A percentile compares a stretch with the other conserved stretches of the same genome.
Evolutionary conservation across 2,888 invertebrate genomes (phyloP).

Genomic region (Aquatica leii): DNA sequence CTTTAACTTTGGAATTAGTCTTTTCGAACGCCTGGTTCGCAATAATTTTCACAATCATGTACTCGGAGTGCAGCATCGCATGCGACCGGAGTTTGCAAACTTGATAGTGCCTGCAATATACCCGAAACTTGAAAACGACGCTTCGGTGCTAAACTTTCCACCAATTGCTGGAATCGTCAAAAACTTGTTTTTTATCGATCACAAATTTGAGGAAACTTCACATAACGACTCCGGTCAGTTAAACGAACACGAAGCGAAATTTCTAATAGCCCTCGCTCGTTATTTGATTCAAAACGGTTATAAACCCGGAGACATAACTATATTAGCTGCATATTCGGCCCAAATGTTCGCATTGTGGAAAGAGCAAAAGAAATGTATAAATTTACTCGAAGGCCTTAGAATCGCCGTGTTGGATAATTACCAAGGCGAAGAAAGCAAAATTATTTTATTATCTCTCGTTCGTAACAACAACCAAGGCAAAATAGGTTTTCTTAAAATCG

Average conservation of each 20-base stretch:
- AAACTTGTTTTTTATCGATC: constrained; percentile 1
- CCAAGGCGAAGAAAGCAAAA: constrained; percentile 82
- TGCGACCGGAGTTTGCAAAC: constrained; percentile 74
- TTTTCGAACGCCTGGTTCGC: constrained; percentile 82
- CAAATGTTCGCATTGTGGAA: constrained; percentile 69
- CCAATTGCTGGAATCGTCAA: background rate
- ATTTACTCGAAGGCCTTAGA: constrained; percentile 60
- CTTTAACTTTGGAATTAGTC: constrained; percentile 76
- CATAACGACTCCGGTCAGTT: background rate
- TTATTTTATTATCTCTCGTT: constrained; percentile 79
- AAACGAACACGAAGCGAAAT: constrained; percentile 37
- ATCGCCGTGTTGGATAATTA: constrained; percentile 79
- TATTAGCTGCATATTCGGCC: constrained; percentile 76
- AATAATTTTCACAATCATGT: too few species aligned
- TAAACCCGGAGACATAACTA: constrained; percentile 69
- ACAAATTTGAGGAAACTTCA: background rate
- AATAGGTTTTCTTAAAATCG: constrained; percentile 75
- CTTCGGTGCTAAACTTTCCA: constrained; percentile 65
- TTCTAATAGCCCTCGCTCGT: constrained; percentile 59
- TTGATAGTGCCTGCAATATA: constrained; percentile 75
- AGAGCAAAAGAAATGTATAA: constrained; percentile 53
- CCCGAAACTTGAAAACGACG: constrained; percentile 66
- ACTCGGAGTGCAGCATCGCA: constrained; percentile 78
- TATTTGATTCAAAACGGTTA: constrained; percentile 72
- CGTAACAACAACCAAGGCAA: constrained; percentile 73